Percentiles rank a stretch among this genome's conserved stretches.
phyloP scores from a whole-genome alignment of 2,797 vertebrate genomes.

The Sebastes cheni region DNA sequence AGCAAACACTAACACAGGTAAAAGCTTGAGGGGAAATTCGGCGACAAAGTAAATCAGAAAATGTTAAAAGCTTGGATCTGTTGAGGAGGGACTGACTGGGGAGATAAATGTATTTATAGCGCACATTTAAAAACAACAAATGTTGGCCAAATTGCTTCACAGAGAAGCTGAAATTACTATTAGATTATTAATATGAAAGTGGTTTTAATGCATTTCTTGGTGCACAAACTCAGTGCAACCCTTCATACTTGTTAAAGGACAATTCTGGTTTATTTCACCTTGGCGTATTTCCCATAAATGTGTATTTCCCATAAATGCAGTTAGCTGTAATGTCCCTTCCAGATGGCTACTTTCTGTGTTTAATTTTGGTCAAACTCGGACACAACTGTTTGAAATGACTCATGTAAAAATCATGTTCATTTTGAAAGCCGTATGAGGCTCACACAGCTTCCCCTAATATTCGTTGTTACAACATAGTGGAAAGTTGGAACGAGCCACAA shows the following conservation, averaged over 20 bases:
- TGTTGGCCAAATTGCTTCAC: background rate
- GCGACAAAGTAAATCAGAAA: too few species aligned
- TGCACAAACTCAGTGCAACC: background rate
- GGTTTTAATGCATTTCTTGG: background rate
- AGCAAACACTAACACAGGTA: too few species aligned
- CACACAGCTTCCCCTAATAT: background rate
- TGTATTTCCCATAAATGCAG: too few species aligned
- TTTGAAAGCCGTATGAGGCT: background rate
- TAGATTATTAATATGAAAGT: background rate
- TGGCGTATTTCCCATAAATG: background rate
- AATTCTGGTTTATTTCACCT: background rate
- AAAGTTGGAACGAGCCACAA: too few species aligned
- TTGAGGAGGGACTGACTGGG: too few species aligned
- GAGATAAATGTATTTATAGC: too few species aligned
- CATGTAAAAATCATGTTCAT: background rate
- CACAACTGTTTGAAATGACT: too few species aligned
- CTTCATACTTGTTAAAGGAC: background rate
- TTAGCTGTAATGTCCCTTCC: fast-evolving
- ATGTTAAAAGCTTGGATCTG: too few species aligned
- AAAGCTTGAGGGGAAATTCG: too few species aligned
- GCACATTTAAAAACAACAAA: background rate
- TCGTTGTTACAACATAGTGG: background rate
- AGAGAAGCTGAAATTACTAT: background rate
- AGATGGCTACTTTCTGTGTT: too few species aligned
- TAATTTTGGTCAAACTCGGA: too few species aligned